These are phyloP conservation scores for Ommatoiulus sabulosus DNA, from an alignment of 2,888 invertebrate genomes.

Conservation along the genomic window DNA sequence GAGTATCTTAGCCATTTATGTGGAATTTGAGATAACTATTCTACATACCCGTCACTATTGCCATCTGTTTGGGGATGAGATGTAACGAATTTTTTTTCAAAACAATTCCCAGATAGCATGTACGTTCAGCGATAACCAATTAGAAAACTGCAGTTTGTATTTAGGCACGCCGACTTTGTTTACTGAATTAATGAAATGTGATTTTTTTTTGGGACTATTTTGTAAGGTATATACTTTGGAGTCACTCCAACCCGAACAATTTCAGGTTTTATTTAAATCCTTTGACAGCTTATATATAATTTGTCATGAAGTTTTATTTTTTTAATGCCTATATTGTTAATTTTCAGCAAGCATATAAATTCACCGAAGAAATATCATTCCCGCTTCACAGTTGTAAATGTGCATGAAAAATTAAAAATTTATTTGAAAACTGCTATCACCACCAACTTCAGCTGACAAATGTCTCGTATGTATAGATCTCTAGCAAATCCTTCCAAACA, in stretches of 20 bases:
- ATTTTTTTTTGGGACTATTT: conserved; percentile 3
- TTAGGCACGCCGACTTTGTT: conserved; percentile 1
- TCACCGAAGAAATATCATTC: background rate
- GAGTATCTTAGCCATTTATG: no score
- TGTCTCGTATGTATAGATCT: background rate
- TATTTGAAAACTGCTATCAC: background rate
- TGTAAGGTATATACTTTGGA: conserved; percentile 23
- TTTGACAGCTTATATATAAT: background rate
- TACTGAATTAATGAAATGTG: conserved; percentile 39
- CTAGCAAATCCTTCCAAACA: background rate
- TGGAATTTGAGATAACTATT: no score
- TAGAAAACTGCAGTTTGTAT: background rate
- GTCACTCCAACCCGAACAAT: background rate
- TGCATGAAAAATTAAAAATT: background rate
- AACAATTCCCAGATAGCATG: background rate
- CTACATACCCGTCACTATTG: no score
- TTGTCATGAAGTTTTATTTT: background rate
- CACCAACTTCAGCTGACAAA: background rate
- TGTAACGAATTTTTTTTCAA: background rate
- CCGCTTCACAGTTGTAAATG: background rate
- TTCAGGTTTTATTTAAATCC: conserved; percentile 17
- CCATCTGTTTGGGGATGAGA: background rate
- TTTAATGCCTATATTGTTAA: background rate
- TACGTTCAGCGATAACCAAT: background rate
- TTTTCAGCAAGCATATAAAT: background rate